phyloP scores from a whole-genome alignment of 2,888 invertebrate species.

The Sarcophaga rosellei region DNA sequence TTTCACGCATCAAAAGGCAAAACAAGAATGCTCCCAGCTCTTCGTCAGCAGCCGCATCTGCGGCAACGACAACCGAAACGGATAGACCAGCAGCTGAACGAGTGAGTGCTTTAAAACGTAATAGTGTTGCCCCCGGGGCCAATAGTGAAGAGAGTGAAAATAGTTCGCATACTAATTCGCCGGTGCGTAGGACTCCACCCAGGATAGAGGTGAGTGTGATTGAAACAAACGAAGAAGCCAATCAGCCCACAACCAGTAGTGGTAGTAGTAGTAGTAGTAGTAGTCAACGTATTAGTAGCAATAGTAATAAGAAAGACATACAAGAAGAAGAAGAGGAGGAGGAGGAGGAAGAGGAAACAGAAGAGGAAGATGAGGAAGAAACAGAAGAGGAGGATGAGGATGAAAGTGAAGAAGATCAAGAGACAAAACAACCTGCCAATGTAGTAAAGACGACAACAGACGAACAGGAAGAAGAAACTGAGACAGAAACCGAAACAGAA shows the following conservation, averaged over 20 bases:
- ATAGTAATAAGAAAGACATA: slow-evolving; percentile 35
- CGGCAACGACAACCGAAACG: slow-evolving; percentile 81
- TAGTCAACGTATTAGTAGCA: slow-evolving; percentile 33
- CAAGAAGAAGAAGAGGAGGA: slow-evolving; percentile 41
- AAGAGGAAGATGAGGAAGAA: slow-evolving; percentile 69
- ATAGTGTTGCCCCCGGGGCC: slow-evolving; percentile 70
- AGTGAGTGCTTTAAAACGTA: slow-evolving; percentile 82
- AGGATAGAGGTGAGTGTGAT: slow-evolving; percentile 89
- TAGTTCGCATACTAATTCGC: slow-evolving; percentile 82
- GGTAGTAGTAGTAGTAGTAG: slow-evolving; percentile 56
- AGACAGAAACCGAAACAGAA: slow-evolving; percentile 62
- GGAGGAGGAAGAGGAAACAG: slow-evolving; percentile 52
- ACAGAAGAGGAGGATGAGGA: slow-evolving; percentile 64
- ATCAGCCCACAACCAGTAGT: slow-evolving; percentile 37
- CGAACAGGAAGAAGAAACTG: slow-evolving; percentile 34
- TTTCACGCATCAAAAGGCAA: slow-evolving; percentile 92
- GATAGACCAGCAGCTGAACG: slow-evolving; percentile 83
- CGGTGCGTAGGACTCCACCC: slow-evolving; percentile 87
- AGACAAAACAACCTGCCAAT: not conserved
- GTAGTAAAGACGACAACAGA: slow-evolving; percentile 34
- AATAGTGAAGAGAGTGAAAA: slow-evolving; percentile 84
- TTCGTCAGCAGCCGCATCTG: slow-evolving; percentile 81
- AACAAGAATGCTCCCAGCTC: slow-evolving; percentile 88
- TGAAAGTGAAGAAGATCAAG: slow-evolving; percentile 27
- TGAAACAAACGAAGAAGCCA: slow-evolving; percentile 77